Percentiles rank a stretch among this genome's conserved stretches.
phyloP scores from a whole-genome alignment of 1,140 invertebrate genomes.

The Temnothorax longispinosus region DNA sequence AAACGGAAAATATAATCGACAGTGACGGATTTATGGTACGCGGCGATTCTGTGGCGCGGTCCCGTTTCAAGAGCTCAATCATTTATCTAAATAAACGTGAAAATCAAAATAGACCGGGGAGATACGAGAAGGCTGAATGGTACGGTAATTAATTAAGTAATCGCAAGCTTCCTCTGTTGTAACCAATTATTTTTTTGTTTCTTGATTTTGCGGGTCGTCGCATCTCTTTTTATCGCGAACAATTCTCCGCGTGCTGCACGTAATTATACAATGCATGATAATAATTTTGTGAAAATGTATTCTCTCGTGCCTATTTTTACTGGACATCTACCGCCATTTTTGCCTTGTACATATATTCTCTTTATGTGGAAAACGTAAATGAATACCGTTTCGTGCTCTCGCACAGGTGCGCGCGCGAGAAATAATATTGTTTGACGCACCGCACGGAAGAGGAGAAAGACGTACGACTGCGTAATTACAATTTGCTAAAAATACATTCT shows the following conservation, averaged over 20 bases:
- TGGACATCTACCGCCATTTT: conserved; percentile 54
- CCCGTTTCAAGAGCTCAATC: conserved; percentile 56
- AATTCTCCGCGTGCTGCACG: conserved; percentile 21
- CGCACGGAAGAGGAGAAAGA: conserved; percentile 43
- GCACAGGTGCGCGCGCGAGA: conserved; percentile 54
- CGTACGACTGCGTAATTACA: conserved; percentile 59
- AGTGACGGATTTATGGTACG: conserved; percentile 60
- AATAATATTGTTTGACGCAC: conserved; percentile 61
- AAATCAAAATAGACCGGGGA: conserved; percentile 52
- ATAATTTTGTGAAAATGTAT: conserved; percentile 60
- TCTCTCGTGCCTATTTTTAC: conserved; percentile 58
- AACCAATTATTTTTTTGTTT: conserved; percentile 45
- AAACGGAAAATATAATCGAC: conserved; percentile 60
- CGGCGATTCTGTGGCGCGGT: conserved; percentile 42
- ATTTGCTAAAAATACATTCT: conserved; percentile 62
- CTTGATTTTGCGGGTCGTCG: conserved; percentile 37
- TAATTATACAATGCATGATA: conserved; percentile 57
- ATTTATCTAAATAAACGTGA: conserved; percentile 60
- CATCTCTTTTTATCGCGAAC: conserved; percentile 35
- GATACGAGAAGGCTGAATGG: conserved; percentile 9
- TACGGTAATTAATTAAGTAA: conserved; percentile 53
- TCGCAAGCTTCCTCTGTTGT: conserved; percentile 1
- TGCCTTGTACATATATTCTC: conserved; percentile 56
- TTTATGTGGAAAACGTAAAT: conserved; percentile 56
- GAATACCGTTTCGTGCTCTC: conserved; percentile 57